These are phyloP conservation scores for Trypoxylon attenuatum DNA, from an alignment of 2,888 invertebrate genomes.

Conservation along the genomic window DNA sequence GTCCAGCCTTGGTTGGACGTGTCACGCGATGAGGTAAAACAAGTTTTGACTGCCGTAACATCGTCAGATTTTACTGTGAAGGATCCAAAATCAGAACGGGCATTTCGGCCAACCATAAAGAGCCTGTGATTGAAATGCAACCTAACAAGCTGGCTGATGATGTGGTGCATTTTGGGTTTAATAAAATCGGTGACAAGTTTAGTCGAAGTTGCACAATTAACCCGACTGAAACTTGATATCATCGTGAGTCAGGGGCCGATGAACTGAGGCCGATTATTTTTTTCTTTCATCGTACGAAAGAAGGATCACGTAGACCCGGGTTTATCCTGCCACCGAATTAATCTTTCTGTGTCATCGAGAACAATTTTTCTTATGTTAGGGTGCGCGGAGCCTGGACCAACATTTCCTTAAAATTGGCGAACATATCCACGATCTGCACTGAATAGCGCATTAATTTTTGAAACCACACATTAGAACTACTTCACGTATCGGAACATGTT, in stretches of 20 bases:
- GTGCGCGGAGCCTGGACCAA: constrained; percentile 6
- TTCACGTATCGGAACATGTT: constrained; percentile 20
- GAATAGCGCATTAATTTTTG: constrained; percentile 24
- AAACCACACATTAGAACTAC: constrained; percentile 25
- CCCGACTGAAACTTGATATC: too few species aligned
- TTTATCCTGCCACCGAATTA: not conserved
- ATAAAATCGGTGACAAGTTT: too few species aligned
- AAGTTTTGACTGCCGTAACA: constrained; percentile 58
- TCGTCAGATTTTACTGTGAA: constrained; percentile 20
- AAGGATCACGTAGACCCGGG: not conserved
- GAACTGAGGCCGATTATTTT: not conserved
- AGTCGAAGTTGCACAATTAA: too few species aligned
- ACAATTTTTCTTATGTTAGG: not conserved
- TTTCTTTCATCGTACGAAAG: not conserved
- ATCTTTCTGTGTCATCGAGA: not conserved
- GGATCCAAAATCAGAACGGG: constrained; percentile 7
- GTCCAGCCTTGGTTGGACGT: constrained; percentile 38
- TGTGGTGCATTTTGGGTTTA: too few species aligned
- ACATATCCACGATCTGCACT: constrained; percentile 22
- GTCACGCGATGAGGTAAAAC: constrained; percentile 62
- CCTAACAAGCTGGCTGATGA: too few species aligned
- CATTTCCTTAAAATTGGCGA: constrained; percentile 28
- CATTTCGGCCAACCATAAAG: too few species aligned
- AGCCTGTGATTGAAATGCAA: constrained; percentile 3
- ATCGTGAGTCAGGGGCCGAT: not conserved